Evolutionary conservation across 2,888 invertebrate species (phyloP), one percentile per base, ranked within the genome.

Genomic region (Cheilosia vulpina): DNA sequence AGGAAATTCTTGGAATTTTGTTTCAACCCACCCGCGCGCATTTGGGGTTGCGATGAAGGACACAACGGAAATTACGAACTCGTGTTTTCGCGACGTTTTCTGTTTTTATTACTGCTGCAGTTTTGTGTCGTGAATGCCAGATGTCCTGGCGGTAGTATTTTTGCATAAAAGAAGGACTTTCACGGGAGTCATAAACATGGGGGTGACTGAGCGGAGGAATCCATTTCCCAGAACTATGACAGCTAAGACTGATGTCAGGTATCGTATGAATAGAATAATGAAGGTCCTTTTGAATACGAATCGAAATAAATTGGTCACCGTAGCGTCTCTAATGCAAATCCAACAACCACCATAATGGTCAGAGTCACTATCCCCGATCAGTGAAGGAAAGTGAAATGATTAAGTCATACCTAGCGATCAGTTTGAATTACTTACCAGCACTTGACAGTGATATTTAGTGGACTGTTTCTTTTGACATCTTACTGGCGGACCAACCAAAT

Each of bases 391-490:
- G 19, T 55, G 65, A 60, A 71, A 62, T 79, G 73, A 84, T 84
- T 85, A 85, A 62, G 38, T 43, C 68, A 57, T 38, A 57, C 65
- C 47, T 50, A 55, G 19, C 45, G 47, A 84, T 65, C 75, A 43
- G 31, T 60, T 85, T 71, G 43, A 55, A 76, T 80, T 75, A 79
- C 47, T 69, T 19, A 63, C 43, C 78, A 63, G 41, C 50, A 66
- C 52, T 57, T 63, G 83, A 72, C 80, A 75, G 17, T 66, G 60
- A 66, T 73, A 60, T 27, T 38, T 55, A 13, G 50, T 53, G 41
- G 73, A 71, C 34, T 60, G 75, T 63, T 63, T 73, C 53, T 58
- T 79, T 62, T 75, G 84, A 84, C 69, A 76, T 80, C 76, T 53
- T 27, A 73, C 63, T 47, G 60, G 55, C 38, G 41, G 55, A 31